Evolutionary conservation across 1,140 invertebrate species (phyloP).

Genomic region (Drosophila prosaltans): DNA sequence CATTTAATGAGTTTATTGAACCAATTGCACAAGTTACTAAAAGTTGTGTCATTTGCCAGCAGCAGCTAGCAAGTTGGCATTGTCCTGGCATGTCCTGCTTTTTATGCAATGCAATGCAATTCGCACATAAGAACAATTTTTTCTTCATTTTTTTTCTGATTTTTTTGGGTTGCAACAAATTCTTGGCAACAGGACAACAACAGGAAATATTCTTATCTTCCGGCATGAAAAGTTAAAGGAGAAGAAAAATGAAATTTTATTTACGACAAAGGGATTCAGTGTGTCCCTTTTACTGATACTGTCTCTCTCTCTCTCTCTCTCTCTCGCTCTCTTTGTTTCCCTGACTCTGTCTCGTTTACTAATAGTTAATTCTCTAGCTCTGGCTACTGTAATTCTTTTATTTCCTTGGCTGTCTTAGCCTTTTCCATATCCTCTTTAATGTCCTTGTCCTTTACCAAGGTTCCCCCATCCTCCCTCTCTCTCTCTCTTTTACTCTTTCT

Average conservation of each 20-base stretch:
- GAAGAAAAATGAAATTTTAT: conserved; percentile 56
- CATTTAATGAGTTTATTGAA: conserved; percentile 81
- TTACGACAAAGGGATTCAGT: conserved; percentile 46
- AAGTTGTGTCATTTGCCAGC: conserved; percentile 56
- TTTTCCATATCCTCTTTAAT: conserved; percentile 46
- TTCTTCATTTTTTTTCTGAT: not conserved
- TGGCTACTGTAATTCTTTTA: conserved; percentile 55
- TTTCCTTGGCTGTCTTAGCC: conserved; percentile 47
- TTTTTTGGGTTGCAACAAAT: conserved; percentile 17
- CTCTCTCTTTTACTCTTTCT: conserved; percentile 12
- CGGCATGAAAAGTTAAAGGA: conserved; percentile 20
- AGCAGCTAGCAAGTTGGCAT: conserved; percentile 32
- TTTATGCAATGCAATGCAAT: conserved; percentile 27
- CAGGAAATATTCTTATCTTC: conserved; percentile 55
- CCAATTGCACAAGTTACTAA: conserved; percentile 69
- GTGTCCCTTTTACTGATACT: not conserved
- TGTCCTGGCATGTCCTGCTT: conserved; percentile 43
- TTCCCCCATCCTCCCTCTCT: conserved; percentile 31
- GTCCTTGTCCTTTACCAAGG: conserved; percentile 38
- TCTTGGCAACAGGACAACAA: conserved; percentile 49
- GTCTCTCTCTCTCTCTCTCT: not conserved
- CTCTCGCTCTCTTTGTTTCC: conserved; percentile 17
- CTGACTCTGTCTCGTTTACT: conserved; percentile 12
- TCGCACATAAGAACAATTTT: conserved; percentile 24
- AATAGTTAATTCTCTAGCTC: conserved; percentile 41